phyloP scores from a whole-genome alignment of 2,888 invertebrate genomes.

The Pristionchus mayeri region DNA sequence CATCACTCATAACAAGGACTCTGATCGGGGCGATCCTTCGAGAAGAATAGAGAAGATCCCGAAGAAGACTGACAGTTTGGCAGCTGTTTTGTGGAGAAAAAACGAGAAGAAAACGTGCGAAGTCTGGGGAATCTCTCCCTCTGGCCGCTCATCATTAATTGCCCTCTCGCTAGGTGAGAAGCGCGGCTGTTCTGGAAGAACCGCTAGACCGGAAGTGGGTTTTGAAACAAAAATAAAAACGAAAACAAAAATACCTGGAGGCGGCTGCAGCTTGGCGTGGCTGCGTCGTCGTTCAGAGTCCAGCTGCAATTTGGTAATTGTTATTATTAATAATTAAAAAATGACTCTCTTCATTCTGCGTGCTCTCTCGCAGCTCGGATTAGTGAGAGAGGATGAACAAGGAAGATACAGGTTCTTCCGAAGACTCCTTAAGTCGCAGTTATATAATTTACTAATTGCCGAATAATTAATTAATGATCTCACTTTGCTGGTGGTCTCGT shows the following conservation, averaged over 20 bases:
- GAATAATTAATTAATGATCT: not conserved
- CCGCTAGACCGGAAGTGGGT: too few species aligned
- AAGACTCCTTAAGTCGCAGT: too few species aligned
- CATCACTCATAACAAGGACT: too few species aligned
- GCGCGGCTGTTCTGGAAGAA: too few species aligned
- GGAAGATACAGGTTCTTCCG: not conserved
- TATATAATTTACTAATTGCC: not conserved
- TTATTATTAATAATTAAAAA: not conserved
- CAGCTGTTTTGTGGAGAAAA: not conserved
- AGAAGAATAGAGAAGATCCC: too few species aligned
- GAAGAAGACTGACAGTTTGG: too few species aligned
- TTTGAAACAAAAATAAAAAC: not conserved
- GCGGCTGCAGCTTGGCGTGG: conserved; percentile 30
- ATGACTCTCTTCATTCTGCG: too few species aligned
- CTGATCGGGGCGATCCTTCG: too few species aligned
- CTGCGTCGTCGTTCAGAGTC: conserved; percentile 22
- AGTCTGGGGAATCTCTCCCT: too few species aligned
- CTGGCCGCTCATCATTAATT: too few species aligned
- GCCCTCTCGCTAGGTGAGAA: too few species aligned
- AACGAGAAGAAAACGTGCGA: not conserved
- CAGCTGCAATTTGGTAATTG: not conserved
- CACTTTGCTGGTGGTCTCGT: conserved; percentile 18
- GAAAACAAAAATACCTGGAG: conserved; percentile 10
- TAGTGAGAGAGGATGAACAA: not conserved
- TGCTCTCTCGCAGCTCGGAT: too few species aligned